Base-by-base conservation (phyloP, 2,113 vertebrate genomes). In the Myodes glareolus region DNA sequence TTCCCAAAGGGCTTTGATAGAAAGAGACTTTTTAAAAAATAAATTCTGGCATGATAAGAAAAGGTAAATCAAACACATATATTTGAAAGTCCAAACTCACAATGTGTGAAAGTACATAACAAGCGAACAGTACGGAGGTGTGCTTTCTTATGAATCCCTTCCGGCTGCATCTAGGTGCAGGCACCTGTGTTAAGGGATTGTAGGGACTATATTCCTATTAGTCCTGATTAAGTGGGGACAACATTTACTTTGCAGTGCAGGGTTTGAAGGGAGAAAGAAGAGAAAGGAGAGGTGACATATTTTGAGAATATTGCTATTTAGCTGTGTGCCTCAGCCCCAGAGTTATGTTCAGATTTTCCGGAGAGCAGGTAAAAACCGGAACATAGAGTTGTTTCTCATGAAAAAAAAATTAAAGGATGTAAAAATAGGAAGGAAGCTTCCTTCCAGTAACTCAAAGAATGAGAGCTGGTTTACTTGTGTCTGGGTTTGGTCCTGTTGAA, bases 81-180 rank as follows among this genome's bases (percentile, higher is more conserved):
- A 90, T 29, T 96, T 91, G 50, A 90, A 29, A 90, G n/a, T 67
- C 61, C 95, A 70, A 97, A 92, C 68, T 63, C 78, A 52, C 17
- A 45, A 1, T 73, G 55, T 4, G 1, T 42, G 33, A 17, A 63
- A 78, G 58, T 19, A 39, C 45, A 67, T 42, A 68, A 42, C 0
- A 94, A 75, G 3, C 52, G 1, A 77, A 61, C 27, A 82, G 65
- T 61, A 80, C 85, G 31, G 70, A 7, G 42, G 77, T 73, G 1
- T 75, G 5, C 14, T 31, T 63, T 45, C 81, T 39, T 63, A 39
- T 63, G 17, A 45, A 45, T 65, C 0, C 8, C 82, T 94, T 36
- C 45, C 29, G 6, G 42, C 25, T 67, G 27, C 67, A 13, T 36
- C 90, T 55, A 91, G 45, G 58, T 63, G 12, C 39, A 73, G 16